These are phyloP conservation scores for Chesias legatella DNA, from an alignment of 2,888 invertebrate species.

Conservation along the genomic window DNA sequence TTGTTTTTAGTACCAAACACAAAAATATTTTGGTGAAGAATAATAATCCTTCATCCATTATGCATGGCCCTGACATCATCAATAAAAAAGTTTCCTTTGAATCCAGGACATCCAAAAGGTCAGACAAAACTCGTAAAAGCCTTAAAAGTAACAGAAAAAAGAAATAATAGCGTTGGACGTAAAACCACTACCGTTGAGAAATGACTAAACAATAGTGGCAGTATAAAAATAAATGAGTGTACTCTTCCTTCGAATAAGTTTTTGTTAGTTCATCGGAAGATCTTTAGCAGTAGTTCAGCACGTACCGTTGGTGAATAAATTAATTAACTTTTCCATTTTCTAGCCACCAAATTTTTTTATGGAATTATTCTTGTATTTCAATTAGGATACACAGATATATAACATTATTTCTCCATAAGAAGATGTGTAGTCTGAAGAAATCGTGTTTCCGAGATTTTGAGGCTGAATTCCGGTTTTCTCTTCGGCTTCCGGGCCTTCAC, in stretches of 20 bases:
- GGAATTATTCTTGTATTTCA: too few relatives aligned
- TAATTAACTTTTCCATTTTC: slow-evolving; percentile 13
- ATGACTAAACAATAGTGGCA: slow-evolving; percentile 71
- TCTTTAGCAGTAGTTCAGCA: slow-evolving; percentile 71
- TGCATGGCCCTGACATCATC: slow-evolving; percentile 5
- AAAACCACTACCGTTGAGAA: slow-evolving; percentile 56
- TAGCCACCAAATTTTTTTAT: too few relatives aligned
- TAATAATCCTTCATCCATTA: too few relatives aligned
- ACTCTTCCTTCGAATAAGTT: slow-evolving; percentile 67
- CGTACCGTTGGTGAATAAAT: slow-evolving; percentile 31
- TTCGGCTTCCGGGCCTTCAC: too few relatives aligned
- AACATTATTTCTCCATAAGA: too few relatives aligned
- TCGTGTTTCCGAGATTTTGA: too few relatives aligned
- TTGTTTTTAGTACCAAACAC: too few relatives aligned
- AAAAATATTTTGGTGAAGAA: too few relatives aligned
- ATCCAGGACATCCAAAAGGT: slow-evolving; percentile 14
- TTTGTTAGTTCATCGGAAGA: slow-evolving; percentile 76
- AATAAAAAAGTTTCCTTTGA: slow-evolving; percentile 13
- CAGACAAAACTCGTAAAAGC: slow-evolving; percentile 13
- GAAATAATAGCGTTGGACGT: slow-evolving; percentile 25
- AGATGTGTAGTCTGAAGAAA: too few relatives aligned
- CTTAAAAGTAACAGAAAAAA: slow-evolving; percentile 16
- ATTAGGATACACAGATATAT: too few relatives aligned
- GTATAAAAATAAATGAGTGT: slow-evolving; percentile 72
- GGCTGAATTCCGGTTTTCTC: too few relatives aligned